These are phyloP conservation scores for Pithys albifrons DNA, from an alignment of 2,113 vertebrate species.

Conservation along the genomic window DNA sequence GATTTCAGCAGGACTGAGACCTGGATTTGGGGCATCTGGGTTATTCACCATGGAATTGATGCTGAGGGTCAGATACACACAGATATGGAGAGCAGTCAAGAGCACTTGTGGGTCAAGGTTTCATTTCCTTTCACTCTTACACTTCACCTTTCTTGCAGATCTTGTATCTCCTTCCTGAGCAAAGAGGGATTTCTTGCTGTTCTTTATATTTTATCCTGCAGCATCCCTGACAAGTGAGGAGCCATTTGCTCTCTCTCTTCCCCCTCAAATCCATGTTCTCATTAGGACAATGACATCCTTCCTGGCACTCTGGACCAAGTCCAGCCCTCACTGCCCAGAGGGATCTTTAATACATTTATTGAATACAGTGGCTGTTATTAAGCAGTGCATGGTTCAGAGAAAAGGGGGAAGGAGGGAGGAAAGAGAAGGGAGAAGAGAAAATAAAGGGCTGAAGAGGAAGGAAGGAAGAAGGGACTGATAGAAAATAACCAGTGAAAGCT, in stretches of 20 bases:
- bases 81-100: not conserved
- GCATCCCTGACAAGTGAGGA: not conserved
- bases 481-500: not conserved
- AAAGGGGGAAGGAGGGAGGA: not conserved
- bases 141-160: not conserved
- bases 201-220: not conserved
- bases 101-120: not conserved
- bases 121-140: not conserved
- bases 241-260: not conserved
- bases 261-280: not conserved
- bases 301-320: conserved; percentile 34
- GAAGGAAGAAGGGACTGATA: not conserved
- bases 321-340: conserved; percentile 33
- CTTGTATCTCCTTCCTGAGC: not conserved
- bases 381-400: not conserved
- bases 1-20: not conserved
- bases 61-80: not conserved
- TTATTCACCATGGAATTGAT: not conserved
- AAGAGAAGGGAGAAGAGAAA: not conserved
- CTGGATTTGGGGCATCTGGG: not conserved
- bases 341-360: conserved; percentile 37
- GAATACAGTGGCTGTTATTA: not conserved
- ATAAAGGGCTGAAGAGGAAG: not conserved
- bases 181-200: not conserved
- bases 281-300: conserved; percentile 3